A percentile compares a stretch with the other conserved stretches of the same genome.
phyloP scores from a whole-genome alignment of 2,797 vertebrate species.

The Botia kubotai region DNA sequence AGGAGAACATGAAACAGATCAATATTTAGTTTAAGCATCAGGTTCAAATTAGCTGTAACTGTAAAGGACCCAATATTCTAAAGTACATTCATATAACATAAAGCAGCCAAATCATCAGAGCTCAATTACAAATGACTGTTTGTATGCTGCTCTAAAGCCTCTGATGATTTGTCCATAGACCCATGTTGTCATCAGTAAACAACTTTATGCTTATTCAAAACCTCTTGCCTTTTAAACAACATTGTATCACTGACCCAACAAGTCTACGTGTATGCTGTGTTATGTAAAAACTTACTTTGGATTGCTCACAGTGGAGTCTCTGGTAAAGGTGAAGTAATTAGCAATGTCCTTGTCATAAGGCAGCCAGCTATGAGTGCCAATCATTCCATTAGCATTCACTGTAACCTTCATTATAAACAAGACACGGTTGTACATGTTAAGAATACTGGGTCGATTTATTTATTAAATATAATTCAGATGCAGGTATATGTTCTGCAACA shows the following conservation, averaged over 20 bases:
- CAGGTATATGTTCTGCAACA: background rate
- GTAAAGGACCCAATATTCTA: constrained; percentile 8
- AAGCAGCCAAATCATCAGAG: constrained; percentile 17
- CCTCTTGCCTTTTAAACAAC: background rate
- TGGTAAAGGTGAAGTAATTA: constrained; percentile 98
- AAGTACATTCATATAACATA: constrained; percentile 26
- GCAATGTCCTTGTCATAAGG: constrained; percentile 95
- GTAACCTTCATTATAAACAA: constrained; percentile 82
- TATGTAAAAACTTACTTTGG: constrained; percentile 82
- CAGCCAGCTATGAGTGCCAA: constrained; percentile 93
- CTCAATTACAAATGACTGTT: background rate
- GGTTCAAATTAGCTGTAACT: constrained; percentile 8
- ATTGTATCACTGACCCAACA: background rate
- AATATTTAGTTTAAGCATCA: constrained; percentile 17
- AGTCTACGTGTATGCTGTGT: background rate
- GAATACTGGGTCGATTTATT: background rate
- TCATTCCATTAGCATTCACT: constrained; percentile 86
- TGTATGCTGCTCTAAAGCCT: constrained; percentile 14
- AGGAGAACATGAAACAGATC: constrained; percentile 31
- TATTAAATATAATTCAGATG: background rate
- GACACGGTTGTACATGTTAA: constrained; percentile 9
- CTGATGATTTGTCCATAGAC: constrained; percentile 15
- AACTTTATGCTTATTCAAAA: constrained; percentile 3
- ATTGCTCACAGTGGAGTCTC: constrained; percentile 88
- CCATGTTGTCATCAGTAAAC: constrained; percentile 23